Conservation (phyloP, 2,797 vertebrate genomes). For the Margarornis squamiger region DNA sequence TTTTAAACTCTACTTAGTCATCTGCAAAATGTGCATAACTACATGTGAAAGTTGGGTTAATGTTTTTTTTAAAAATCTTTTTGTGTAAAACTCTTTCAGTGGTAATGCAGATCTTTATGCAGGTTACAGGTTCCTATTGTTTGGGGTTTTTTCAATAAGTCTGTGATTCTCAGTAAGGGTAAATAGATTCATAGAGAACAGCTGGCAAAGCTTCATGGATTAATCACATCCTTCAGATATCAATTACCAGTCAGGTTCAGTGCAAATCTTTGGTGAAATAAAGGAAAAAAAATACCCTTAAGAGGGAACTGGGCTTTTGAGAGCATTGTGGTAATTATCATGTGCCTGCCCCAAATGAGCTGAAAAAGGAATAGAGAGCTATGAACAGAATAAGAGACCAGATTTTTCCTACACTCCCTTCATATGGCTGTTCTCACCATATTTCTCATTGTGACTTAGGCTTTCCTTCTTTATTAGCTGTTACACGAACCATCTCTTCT, state of each 20-base stretch:
- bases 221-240: neutral
- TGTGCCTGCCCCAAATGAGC: neutral
- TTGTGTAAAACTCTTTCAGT: neutral
- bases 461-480: neutral
- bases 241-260: neutral
- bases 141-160: neutral
- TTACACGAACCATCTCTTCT: neutral
- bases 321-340: neutral
- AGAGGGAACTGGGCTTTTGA: neutral
- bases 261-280: neutral
- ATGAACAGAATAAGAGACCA: neutral
- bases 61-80: accelerated
- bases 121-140: neutral
- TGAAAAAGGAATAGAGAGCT: neutral
- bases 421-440: neutral
- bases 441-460: neutral
- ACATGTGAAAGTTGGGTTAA: neutral
- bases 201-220: neutral
- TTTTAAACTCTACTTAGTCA: neutral
- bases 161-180: neutral
- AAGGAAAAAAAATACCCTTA: neutral
- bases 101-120: neutral
- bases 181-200: neutral
- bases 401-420: neutral
- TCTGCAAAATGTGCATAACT: neutral